Percentiles rank a stretch among this genome's conserved stretches.
Evolutionary conservation across 2,888 invertebrate species (phyloP).

Genomic region (Suillia variegata): DNA sequence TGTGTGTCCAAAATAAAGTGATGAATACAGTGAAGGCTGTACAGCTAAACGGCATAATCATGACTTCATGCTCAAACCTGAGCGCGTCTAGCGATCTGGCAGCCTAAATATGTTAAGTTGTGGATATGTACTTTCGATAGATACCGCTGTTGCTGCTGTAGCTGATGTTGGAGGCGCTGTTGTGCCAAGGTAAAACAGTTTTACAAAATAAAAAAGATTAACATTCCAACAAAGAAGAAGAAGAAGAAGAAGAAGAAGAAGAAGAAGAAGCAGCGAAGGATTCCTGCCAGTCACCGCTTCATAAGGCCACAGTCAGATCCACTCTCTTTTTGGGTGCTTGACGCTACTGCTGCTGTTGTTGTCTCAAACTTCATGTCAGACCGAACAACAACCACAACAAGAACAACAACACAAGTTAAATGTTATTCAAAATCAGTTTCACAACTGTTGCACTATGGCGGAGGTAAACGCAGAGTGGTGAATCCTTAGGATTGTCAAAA

Average conservation of each 20-base stretch:
- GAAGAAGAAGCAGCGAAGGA: conserved; percentile 21
- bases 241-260: conserved; percentile 9
- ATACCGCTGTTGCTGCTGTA: conserved; percentile 36
- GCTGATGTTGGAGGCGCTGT: conserved; percentile 21
- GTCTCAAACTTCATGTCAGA: conserved; percentile 9
- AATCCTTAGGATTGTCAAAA: conserved; percentile 54
- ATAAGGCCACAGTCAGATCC: conserved; percentile 3
- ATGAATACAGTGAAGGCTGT: conserved; percentile 14
- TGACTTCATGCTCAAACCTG: not conserved
- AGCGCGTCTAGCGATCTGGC: not conserved
- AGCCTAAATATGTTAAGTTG: not conserved
- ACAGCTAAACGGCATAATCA: conserved; percentile 8
- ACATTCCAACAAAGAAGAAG: conserved; percentile 24
- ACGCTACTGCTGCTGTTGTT: no score
- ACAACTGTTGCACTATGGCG: not conserved
- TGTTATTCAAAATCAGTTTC: conserved; percentile 9
- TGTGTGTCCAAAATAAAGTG: conserved; percentile 14
- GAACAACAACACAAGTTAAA: conserved; percentile 13
- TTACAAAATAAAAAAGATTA: conserved; percentile 24
- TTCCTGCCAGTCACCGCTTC: conserved; percentile 35
- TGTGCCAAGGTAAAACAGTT: conserved; percentile 28
- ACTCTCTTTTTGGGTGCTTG: not conserved
- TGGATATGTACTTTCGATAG: conserved; percentile 7
- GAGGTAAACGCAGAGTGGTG: conserved; percentile 28
- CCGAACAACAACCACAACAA: conserved; percentile 7